These are phyloP conservation scores for Pantherophis vulpinus DNA, from an alignment of 2,797 vertebrate species.

Conservation along the genomic window DNA sequence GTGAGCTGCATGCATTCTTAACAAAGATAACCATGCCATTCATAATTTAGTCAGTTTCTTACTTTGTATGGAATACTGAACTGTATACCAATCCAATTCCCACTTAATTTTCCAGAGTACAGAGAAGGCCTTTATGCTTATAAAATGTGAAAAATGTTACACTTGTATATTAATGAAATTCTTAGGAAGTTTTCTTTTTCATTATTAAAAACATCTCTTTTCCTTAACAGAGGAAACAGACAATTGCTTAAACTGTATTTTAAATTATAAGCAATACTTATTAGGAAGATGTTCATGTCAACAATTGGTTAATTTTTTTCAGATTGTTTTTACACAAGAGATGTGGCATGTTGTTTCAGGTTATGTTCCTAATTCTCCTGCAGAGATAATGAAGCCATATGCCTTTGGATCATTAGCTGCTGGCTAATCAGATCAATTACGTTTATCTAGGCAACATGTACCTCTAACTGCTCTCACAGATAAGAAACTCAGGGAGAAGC, in stretches of 20 bases:
- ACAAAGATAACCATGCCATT: neutral
- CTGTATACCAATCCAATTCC: neutral
- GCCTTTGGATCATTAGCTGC: neutral
- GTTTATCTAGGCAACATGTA: conserved; percentile 33
- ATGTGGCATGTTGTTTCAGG: conserved; percentile 19
- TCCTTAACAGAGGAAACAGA: neutral
- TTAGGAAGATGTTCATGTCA: neutral
- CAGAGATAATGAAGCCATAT: neutral
- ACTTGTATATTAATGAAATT: neutral
- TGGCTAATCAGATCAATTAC: conserved; percentile 45
- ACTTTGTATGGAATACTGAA: neutral
- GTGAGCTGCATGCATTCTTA: neutral
- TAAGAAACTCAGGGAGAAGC: conserved; percentile 19
- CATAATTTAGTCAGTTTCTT: neutral
- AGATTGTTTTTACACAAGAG: neutral
- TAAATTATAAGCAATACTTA: neutral
- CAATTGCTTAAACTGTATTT: neutral
- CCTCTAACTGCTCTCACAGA: conserved; percentile 49
- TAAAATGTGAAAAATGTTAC: neutral
- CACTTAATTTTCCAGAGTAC: neutral
- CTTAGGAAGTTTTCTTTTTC: neutral
- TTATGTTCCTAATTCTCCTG: conserved; percentile 15
- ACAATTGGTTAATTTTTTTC: neutral
- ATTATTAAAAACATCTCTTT: neutral
- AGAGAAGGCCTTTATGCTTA: neutral